Evolutionary conservation across 2,113 vertebrate genomes (phyloP), one percentile per base, ranked within the genome.

Genomic region (Actenoides lindsayi): DNA sequence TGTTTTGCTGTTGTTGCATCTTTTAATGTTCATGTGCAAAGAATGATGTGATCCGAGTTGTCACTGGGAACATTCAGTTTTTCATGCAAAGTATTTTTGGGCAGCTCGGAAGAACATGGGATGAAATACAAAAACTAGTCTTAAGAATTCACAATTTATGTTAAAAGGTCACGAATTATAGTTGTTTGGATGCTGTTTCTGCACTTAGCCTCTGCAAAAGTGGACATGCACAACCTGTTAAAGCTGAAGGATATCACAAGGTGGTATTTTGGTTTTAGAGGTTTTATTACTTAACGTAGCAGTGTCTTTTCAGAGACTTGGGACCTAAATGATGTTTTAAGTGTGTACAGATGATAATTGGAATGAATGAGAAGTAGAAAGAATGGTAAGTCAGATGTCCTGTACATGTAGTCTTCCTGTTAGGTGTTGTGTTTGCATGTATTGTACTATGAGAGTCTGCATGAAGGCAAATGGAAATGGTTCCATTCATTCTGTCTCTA

Each of bases 41-140:
- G 60, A 87, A 44, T 90, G 82, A 94, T 0, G 12, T 91, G 80
- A 97, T 96, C 51, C 12, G 83, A 94, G 44, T 80, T 95, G 95
- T 96, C 90, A 94, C 30, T 80, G 81, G 95, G 94, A 94, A 95
- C 92, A 69, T 69, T 91, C 82, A 37, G 90, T 95, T 96, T 91
- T 92, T 73, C 81, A 51, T 42, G 91, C 50, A 7, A 65, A 89
- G 64, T 94, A 78, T 93, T 96, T 93, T 92, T 86, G 90, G 68
- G 50, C 42, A 78, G 60, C 54, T 95, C 54, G 65, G 67, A 71
- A 41, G 86, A 87, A 21, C 56, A 15, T 37, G 25, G 25, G 27
- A n/a, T 89, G 30, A 48, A 76, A 44, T 93, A 17, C n/a, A 39
- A 81, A 82, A 86, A 35, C 12, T 12, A n/a, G 15, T 57, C 35